Conservation (phyloP, 2,888 invertebrate species). For the Junonia oenone region DNA sequence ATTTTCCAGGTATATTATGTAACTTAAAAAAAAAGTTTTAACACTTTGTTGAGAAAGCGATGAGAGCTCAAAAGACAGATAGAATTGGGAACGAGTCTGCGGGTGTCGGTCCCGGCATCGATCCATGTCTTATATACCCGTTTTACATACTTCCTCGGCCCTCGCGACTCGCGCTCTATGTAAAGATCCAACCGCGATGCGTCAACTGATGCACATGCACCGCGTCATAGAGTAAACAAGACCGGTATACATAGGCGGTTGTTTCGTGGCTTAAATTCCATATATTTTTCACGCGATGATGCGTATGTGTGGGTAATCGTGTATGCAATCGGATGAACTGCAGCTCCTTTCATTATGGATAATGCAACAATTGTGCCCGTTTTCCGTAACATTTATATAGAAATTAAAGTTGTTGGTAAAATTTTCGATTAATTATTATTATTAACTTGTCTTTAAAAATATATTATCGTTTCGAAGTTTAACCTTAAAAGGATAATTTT, state of each 20-base stretch:
- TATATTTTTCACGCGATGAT: constrained; percentile 29
- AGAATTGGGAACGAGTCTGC: constrained; percentile 34
- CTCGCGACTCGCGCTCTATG: constrained; percentile 67
- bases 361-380: constrained; percentile 12
- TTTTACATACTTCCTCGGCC: constrained; percentile 62
- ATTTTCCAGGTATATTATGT: neutral
- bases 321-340: constrained; percentile 24
- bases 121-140: constrained; percentile 69
- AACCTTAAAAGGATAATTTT: neutral
- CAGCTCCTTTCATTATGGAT: constrained; percentile 22
- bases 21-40: neutral
- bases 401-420: neutral
- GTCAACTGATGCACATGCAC: constrained; percentile 72
- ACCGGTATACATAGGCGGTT: constrained; percentile 33
- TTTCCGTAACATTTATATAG: constrained; percentile 9
- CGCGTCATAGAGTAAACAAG: constrained; percentile 44
- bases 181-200: constrained; percentile 75
- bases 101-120: constrained; percentile 65
- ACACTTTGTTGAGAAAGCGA: constrained; percentile 6
- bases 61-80: constrained; percentile 26
- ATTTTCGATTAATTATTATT: neutral
- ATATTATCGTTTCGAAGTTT: neutral
- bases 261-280: constrained; percentile 33
- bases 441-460: neutral
- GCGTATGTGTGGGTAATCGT: constrained; percentile 22